Conservation (phyloP, 2,113 vertebrate genomes). For the Albula glossodonta region DNA sequence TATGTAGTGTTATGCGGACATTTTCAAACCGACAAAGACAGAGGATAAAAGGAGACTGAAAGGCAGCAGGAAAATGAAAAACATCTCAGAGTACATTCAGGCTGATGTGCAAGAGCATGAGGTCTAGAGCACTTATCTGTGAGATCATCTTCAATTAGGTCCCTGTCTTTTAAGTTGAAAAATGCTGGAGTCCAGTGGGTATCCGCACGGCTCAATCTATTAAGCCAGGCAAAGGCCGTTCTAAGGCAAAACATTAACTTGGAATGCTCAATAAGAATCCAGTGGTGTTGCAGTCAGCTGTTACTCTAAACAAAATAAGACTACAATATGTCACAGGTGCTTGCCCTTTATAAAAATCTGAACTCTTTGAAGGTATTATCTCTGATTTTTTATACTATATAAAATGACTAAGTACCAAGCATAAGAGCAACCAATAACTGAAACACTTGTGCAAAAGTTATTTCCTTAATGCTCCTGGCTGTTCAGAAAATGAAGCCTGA, state of each 20-base stretch:
- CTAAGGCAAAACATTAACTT: background rate
- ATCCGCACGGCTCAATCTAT: background rate
- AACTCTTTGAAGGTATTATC: background rate
- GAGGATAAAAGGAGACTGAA: background rate
- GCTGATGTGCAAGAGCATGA: slow-evolving; percentile 9
- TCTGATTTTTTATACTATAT: background rate
- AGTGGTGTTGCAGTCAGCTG: background rate
- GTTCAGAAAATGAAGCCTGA: background rate
- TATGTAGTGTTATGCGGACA: background rate
- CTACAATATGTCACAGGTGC: background rate
- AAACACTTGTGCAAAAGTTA: background rate
- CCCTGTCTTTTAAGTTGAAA: slow-evolving; percentile 35
- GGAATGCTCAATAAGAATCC: slow-evolving; percentile 27
- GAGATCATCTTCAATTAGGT: slow-evolving; percentile 56
- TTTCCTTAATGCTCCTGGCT: background rate
- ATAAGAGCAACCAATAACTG: background rate
- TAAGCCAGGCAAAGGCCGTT: slow-evolving; percentile 14
- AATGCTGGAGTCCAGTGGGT: slow-evolving; percentile 26
- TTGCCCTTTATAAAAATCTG: background rate
- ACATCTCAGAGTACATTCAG: background rate
- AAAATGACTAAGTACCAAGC: background rate
- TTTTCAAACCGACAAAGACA: background rate
- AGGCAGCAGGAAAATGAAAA: background rate
- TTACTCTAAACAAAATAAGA: background rate
- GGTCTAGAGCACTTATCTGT: slow-evolving; percentile 47